Percentiles rank a stretch among this genome's conserved stretches.
Conservation (phyloP, 2,113 vertebrate species). For the Salvelinus fontinalis region DNA sequence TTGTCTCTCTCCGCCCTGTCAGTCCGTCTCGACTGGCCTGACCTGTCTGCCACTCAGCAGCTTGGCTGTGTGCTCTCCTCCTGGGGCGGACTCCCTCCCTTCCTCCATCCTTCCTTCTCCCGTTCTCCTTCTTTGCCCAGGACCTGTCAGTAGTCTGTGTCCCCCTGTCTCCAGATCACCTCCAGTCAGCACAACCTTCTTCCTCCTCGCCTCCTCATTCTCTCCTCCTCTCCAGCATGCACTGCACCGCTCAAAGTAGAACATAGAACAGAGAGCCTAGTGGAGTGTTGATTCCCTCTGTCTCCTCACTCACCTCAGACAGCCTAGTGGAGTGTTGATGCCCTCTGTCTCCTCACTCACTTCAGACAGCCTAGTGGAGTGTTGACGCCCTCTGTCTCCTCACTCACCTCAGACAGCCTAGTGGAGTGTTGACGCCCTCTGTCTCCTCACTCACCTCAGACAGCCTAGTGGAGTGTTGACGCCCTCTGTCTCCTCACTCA, state of each 20-base stretch:
- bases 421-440: no score
- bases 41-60: conserved; percentile 45
- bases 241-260: not conserved
- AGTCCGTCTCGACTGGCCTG: conserved; percentile 55
- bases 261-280: not conserved
- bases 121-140: not conserved
- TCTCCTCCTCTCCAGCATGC: not conserved
- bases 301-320: no score
- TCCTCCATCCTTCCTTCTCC: not conserved
- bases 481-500: no score
- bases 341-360: no score
- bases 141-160: conserved; percentile 20
- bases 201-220: conserved; percentile 27
- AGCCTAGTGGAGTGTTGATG: no score
- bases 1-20: conserved; percentile 36
- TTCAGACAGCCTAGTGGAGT: no score
- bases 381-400: no score
- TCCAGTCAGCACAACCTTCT: conserved; percentile 11
- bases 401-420: no score
- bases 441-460: no score
- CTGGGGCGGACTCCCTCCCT: conserved; percentile 3
- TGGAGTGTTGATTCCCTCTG: no score
- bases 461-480: no score
- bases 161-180: conserved; percentile 5
- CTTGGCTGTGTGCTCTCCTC: conserved; percentile 25